Conservation (phyloP, 2,888 invertebrate genomes). For the Caenorhabditis auriculariae region DNA sequence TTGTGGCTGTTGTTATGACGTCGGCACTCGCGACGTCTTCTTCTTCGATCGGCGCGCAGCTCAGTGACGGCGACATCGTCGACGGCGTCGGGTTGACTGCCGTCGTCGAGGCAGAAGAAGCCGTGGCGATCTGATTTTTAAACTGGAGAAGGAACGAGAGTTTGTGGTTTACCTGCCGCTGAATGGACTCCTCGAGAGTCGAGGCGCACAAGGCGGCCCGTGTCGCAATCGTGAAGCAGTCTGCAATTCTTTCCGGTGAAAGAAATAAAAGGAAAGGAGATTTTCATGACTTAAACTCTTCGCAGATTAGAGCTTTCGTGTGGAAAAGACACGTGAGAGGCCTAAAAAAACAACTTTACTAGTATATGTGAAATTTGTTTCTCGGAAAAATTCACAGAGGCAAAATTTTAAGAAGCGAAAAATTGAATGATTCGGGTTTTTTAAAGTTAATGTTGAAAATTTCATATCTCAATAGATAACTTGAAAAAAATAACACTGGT, state of each 20-base stretch:
- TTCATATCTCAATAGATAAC: too few relatives aligned
- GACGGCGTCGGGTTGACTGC: constrained; percentile 21
- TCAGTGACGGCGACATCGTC: constrained; percentile 26
- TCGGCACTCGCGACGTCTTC: constrained; percentile 15
- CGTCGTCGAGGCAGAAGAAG: constrained; percentile 25
- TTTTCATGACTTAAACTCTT: too few relatives aligned
- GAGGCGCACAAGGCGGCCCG: constrained; percentile 53
- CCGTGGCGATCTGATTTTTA: constrained; percentile 17
- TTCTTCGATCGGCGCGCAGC: constrained; percentile 21
- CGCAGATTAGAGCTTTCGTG: too few relatives aligned
- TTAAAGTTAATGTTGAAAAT: too few relatives aligned
- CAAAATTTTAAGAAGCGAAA: too few relatives aligned
- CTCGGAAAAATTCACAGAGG: too few relatives aligned
- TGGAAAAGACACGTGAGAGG: too few relatives aligned
- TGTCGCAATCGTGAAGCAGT: constrained; percentile 61
- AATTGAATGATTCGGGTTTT: too few relatives aligned
- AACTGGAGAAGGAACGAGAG: not conserved
- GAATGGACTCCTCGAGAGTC: constrained; percentile 54
- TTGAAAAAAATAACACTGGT: too few relatives aligned
- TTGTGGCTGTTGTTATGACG: not conserved
- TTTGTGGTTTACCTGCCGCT: constrained; percentile 19
- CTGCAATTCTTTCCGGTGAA: constrained; percentile 53
- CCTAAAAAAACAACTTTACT: too few relatives aligned
- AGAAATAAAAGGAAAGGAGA: too few relatives aligned
- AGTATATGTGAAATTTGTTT: too few relatives aligned